These are phyloP conservation scores for Sinopyrophorus schimmeli DNA, from an alignment of 2,888 invertebrate species.

Conservation along the genomic window DNA sequence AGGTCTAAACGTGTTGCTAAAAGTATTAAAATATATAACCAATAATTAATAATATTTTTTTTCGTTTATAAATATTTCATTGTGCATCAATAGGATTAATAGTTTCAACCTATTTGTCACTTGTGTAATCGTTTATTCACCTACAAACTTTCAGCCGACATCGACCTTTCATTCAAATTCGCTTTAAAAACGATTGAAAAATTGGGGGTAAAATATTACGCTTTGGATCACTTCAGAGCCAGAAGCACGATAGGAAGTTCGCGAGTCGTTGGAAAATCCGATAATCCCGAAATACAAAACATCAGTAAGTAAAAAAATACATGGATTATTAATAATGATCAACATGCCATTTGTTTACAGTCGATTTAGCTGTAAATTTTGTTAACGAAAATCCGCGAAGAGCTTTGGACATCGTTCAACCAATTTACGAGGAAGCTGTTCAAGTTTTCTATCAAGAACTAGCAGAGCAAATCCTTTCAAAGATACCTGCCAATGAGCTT, in stretches of 20 bases:
- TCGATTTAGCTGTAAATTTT: slow-evolving; percentile 4
- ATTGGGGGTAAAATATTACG: slow-evolving; percentile 9
- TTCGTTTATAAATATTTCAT: too few species aligned
- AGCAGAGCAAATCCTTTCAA: slow-evolving; percentile 62
- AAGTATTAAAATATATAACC: too few species aligned
- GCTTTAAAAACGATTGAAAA: not conserved
- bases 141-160: slow-evolving; percentile 7
- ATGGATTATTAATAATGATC: not conserved
- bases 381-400: slow-evolving; percentile 4
- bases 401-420: slow-evolving; percentile 67
- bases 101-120: too few species aligned
- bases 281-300: slow-evolving; percentile 1
- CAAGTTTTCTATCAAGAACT: slow-evolving; percentile 64
- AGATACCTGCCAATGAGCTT: slow-evolving; percentile 64
- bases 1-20: too few species aligned
- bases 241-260: not conserved
- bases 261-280: not conserved
- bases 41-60: too few species aligned
- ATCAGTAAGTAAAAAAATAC: not conserved
- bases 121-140: too few species aligned
- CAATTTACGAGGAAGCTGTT: slow-evolving; percentile 69
- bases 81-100: too few species aligned
- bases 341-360: slow-evolving; percentile 2
- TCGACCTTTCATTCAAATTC: not conserved
- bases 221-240: not conserved